Evolutionary conservation across 2,888 invertebrate genomes (phyloP).

Genomic region (Agrotis puta): DNA sequence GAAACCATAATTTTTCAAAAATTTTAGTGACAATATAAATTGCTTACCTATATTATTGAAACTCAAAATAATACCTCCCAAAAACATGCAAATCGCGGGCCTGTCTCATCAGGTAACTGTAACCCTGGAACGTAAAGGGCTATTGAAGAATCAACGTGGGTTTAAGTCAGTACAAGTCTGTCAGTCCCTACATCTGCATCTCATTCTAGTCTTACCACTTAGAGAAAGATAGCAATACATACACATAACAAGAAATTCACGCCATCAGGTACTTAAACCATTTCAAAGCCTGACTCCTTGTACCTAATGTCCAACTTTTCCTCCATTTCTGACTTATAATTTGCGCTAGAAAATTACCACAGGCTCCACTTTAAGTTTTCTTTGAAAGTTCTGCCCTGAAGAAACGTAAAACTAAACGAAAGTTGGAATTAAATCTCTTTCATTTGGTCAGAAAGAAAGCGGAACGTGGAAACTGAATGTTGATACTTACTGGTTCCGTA

Average conservation of each 20-base stretch:
- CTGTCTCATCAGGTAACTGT: too few relatives aligned
- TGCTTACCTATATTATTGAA: too few relatives aligned
- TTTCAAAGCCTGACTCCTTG: slow-evolving; percentile 7
- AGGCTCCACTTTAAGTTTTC: slow-evolving; percentile 36
- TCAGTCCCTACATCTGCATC: too few relatives aligned
- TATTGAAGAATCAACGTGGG: too few relatives aligned
- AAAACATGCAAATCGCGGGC: too few relatives aligned
- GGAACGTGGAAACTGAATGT: slow-evolving; percentile 15
- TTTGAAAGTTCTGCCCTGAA: slow-evolving; percentile 29
- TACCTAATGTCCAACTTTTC: slow-evolving; percentile 24
- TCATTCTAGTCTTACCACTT: not conserved
- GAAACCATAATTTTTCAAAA: too few relatives aligned
- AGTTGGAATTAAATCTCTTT: slow-evolving; percentile 42
- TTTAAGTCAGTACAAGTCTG: too few relatives aligned
- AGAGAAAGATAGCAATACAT: not conserved
- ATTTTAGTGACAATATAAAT: too few relatives aligned
- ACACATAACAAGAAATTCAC: slow-evolving; percentile 7
- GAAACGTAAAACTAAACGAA: slow-evolving; percentile 31
- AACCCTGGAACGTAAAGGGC: too few relatives aligned
- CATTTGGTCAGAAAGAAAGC: slow-evolving; percentile 22
- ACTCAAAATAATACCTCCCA: too few relatives aligned
- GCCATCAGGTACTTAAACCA: slow-evolving; percentile 3
- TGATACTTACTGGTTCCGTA: slow-evolving; percentile 21
- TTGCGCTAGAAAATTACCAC: slow-evolving; percentile 40
- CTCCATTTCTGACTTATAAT: slow-evolving; percentile 48